phyloP scores from a whole-genome alignment of 2,113 vertebrate genomes.

The Archilochus colubris region DNA sequence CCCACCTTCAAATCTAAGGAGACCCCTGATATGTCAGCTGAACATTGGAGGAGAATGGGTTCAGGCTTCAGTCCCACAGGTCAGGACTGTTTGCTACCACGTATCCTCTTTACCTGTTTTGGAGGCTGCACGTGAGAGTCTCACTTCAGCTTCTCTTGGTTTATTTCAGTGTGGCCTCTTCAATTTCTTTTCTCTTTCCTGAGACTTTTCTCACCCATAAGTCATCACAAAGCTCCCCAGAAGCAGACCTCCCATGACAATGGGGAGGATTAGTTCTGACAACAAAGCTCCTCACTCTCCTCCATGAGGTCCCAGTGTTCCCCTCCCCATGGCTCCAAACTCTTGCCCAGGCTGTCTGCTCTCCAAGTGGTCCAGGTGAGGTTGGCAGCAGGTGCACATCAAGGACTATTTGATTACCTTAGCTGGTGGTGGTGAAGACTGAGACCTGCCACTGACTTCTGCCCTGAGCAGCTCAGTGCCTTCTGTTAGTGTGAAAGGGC shows the following conservation, averaged over 20 bases:
- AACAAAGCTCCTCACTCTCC: rapidly evolving
- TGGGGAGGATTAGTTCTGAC: rapidly evolving
- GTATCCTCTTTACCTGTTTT: background rate
- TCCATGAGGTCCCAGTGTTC: background rate
- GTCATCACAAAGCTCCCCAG: background rate
- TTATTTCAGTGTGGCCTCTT: background rate
- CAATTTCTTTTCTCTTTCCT: background rate
- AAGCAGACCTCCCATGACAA: background rate
- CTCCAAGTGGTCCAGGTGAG: rapidly evolving
- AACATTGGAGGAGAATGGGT: background rate
- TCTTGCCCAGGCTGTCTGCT: background rate
- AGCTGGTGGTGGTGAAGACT: background rate
- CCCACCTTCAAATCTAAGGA: background rate
- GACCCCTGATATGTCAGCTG: background rate
- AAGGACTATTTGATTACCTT: background rate
- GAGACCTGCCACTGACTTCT: background rate
- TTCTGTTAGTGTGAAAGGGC: background rate
- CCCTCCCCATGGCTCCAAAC: background rate
- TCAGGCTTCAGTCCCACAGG: background rate
- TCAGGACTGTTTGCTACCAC: background rate
- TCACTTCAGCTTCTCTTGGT: background rate
- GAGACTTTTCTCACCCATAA: background rate
- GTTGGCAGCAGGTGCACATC: background rate
- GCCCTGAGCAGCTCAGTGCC: background rate
- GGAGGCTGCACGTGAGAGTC: background rate